Percentiles rank a stretch among this genome's conserved stretches.
These are phyloP conservation scores for Myrmecobius fasciatus DNA, from an alignment of 2,113 vertebrate genomes.

Conservation along the genomic window DNA sequence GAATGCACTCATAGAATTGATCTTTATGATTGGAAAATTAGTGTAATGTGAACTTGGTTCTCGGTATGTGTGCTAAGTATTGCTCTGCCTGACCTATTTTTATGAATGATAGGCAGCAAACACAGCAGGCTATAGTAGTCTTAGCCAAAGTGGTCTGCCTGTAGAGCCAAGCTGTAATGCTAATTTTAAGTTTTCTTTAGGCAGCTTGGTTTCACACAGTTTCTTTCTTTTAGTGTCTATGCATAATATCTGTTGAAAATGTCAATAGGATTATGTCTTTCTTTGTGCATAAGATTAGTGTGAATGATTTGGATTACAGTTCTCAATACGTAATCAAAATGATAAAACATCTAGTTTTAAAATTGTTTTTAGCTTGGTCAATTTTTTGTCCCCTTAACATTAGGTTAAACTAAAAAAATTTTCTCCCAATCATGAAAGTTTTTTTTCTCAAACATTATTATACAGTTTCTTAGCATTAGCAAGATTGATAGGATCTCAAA, in stretches of 20 bases:
- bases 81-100: neutral
- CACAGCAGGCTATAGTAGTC: neutral
- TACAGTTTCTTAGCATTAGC: neutral
- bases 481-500: neutral
- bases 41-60: neutral
- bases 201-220: neutral
- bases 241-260: slow-evolving; percentile 7
- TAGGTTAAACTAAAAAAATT: neutral
- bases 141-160: neutral
- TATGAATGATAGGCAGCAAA: neutral
- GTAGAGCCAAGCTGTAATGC: neutral
- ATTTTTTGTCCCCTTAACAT: neutral
- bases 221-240: neutral
- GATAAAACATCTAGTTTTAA: neutral
- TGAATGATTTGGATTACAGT: neutral
- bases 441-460: neutral
- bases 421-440: neutral
- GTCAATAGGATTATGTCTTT: neutral
- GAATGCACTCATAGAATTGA: neutral
- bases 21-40: neutral
- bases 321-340: neutral
- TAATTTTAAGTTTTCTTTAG: neutral
- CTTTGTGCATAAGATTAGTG: neutral
- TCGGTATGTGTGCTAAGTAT: neutral
- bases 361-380: slow-evolving; percentile 1